Evolutionary conservation across 2,113 vertebrate genomes (phyloP).

Genomic region (Poeciliopsis retropinna): DNA sequence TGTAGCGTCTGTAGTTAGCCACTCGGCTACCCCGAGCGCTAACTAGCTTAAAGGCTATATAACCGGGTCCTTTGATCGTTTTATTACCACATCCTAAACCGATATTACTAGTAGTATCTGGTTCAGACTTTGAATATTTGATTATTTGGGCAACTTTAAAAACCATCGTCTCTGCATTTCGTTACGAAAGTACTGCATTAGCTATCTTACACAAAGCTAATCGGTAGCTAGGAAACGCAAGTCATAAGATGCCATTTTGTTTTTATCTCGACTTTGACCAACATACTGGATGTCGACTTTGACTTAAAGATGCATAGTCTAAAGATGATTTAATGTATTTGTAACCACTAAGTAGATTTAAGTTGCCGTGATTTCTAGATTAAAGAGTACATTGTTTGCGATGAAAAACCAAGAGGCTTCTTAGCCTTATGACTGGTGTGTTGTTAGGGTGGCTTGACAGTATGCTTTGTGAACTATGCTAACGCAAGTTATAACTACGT

Average conservation of each 20-base stretch:
- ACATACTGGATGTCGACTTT: constrained; percentile 4
- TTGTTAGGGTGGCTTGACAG: background rate
- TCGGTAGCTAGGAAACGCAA: constrained; percentile 12
- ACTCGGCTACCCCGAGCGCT: constrained; percentile 32
- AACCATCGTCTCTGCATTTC: no score
- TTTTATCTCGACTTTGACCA: constrained; percentile 67
- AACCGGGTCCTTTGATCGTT: constrained; percentile 14
- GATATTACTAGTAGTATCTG: background rate
- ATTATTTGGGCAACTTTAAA: background rate
- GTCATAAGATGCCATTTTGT: constrained; percentile 83
- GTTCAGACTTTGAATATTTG: background rate
- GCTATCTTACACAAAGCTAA: constrained; percentile 25
- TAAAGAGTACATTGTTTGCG: background rate
- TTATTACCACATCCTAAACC: background rate
- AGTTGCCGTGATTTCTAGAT: background rate
- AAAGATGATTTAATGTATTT: background rate
- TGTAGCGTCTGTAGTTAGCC: constrained; percentile 4
- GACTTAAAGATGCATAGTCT: background rate
- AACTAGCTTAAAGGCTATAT: constrained; percentile 22
- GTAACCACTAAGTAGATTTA: background rate
- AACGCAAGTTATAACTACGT: background rate
- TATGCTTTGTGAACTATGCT: constrained; percentile 5
- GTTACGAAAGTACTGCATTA: background rate
- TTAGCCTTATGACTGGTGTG: background rate
- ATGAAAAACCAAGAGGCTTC: background rate